A percentile compares a stretch with the other conserved stretches of the same genome.
Conservation (phyloP, 2,113 vertebrate genomes). For the Cavia porcellus region DNA sequence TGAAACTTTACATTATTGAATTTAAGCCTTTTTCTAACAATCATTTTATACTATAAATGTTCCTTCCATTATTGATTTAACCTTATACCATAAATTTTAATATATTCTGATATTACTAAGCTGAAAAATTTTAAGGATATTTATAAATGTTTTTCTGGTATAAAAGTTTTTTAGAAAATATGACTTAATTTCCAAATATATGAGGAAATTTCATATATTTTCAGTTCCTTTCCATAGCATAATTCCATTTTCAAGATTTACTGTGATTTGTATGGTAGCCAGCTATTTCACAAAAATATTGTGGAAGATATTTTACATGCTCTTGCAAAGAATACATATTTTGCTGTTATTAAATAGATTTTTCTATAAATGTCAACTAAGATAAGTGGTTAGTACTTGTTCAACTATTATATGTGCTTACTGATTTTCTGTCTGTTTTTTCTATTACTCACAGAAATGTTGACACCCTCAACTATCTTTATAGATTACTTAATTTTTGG, state of each 20-base stretch:
- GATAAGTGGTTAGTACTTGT: not conserved
- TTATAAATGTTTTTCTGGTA: not conserved
- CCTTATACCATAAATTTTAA: not conserved
- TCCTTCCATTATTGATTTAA: not conserved
- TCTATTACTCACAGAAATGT: not conserved
- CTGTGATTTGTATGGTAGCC: not conserved
- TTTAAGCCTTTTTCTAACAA: not conserved
- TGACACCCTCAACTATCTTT: not conserved
- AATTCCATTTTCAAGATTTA: not conserved
- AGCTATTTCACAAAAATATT: not conserved
- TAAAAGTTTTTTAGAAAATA: slow-evolving; percentile 5
- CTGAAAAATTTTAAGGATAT: not conserved
- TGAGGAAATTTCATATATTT: not conserved
- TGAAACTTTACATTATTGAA: not conserved
- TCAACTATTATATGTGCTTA: not conserved
- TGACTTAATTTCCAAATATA: not conserved
- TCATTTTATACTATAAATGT: not conserved
- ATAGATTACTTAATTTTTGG: not conserved
- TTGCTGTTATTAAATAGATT: not conserved
- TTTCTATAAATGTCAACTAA: slow-evolving; percentile 6
- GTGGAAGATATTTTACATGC: not conserved
- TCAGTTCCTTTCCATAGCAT: not conserved
- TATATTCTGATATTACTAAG: not conserved
- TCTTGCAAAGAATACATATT: not conserved
- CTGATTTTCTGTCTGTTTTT: not conserved